phyloP scores from a whole-genome alignment of 1,140 invertebrate genomes.

The Rhopalosiphum maidis region DNA sequence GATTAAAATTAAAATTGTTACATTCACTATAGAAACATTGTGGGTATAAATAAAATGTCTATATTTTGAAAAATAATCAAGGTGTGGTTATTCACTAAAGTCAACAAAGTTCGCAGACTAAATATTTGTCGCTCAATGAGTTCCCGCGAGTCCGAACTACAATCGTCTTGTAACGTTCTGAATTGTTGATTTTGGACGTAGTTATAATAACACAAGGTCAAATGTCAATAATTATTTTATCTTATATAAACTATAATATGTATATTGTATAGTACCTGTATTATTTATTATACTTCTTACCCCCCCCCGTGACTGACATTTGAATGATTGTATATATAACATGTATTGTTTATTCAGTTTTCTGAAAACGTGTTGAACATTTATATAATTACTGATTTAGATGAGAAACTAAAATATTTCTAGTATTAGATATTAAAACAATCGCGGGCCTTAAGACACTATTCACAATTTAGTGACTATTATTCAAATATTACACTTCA shows the following conservation, averaged over 20 bases:
- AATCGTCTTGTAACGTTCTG: background rate
- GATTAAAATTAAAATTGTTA: background rate
- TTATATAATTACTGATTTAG: background rate
- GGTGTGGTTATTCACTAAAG: background rate
- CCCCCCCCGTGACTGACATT: background rate
- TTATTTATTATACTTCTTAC: background rate
- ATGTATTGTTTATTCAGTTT: background rate
- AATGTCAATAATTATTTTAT: conserved; percentile 24
- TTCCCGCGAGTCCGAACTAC: background rate
- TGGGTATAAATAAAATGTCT: background rate
- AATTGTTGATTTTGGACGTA: background rate
- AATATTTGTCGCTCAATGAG: background rate
- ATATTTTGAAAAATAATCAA: background rate
- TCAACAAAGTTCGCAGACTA: background rate
- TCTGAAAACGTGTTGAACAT: background rate
- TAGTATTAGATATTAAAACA: background rate
- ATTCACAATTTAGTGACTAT: background rate
- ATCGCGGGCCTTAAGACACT: background rate
- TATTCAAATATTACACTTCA: background rate
- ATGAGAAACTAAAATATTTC: background rate
- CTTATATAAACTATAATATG: background rate
- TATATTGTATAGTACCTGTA: background rate
- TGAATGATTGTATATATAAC: background rate
- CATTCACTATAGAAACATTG: background rate
- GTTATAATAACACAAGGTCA: background rate